A percentile compares a stretch with the other conserved stretches of the same genome.
Evolutionary conservation across 2,888 invertebrate genomes (phyloP).

Genomic region (Parnassius mnemosyne): DNA sequence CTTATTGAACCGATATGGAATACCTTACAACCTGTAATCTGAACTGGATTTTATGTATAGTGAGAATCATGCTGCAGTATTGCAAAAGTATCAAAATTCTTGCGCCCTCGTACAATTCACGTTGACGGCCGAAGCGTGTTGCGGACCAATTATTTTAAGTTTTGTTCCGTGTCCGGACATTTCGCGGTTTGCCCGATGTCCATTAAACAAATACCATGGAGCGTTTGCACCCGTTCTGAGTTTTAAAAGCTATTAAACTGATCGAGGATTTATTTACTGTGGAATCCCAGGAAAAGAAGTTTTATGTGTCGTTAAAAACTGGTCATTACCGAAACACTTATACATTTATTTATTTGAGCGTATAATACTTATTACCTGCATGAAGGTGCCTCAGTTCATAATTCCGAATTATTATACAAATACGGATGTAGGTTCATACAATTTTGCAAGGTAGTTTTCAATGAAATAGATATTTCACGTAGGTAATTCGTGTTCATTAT

Average conservation of each 20-base stretch:
- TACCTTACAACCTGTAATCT: too few relatives aligned
- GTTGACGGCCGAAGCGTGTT: conserved; percentile 57
- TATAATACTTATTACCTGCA: background rate
- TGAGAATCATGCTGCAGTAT: background rate
- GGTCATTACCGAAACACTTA: conserved; percentile 1
- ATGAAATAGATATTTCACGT: too few relatives aligned
- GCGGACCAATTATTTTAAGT: conserved; percentile 78
- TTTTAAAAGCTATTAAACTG: conserved; percentile 59
- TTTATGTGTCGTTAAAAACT: conserved; percentile 25
- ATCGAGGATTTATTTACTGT: conserved; percentile 50
- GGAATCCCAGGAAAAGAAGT: conserved; percentile 34
- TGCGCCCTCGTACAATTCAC: conserved; percentile 28
- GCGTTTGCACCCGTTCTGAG: conserved; percentile 44
- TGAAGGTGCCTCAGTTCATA: background rate
- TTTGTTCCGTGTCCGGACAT: conserved; percentile 75
- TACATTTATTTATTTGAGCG: background rate
- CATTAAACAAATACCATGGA: conserved; percentile 63
- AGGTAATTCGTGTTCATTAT: too few relatives aligned
- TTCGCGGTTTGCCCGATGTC: conserved; percentile 68
- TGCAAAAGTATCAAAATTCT: conserved; percentile 48
- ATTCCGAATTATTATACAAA: background rate
- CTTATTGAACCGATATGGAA: too few relatives aligned
- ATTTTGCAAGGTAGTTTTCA: too few relatives aligned
- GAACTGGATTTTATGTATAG: background rate
- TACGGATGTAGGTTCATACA: too few relatives aligned